Evolutionary conservation across 1,140 invertebrate genomes (phyloP), one percentile per base, ranked within the genome.

Genomic region (Sycophaga agraensis): DNA sequence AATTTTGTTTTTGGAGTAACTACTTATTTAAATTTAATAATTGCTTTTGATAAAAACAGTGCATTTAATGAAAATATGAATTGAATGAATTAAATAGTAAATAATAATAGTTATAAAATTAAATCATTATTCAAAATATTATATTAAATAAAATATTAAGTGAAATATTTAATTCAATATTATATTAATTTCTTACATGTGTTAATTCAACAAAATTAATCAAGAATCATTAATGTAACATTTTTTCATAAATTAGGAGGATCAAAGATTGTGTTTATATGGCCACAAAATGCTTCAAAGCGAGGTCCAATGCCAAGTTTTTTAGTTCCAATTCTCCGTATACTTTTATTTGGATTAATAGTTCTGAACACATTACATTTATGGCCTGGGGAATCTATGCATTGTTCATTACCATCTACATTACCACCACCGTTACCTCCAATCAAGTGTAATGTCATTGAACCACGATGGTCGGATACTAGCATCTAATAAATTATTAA

Each of bases 351-450:
- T 9, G 71, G 72, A 19, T 54, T 75, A 1, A 55, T 79, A 4
- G 67, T 64, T 11, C 50, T 75, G 12, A 69, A 75, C 14, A 69
- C 70, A 0, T 39, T 77, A 46, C 72, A 77, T 17, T 43, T 79
- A 11, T 78, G 76, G 76, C 77, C 76, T 7, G 76, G 76, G 22
- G 75, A 77, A 71, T 78, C 76, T 63, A 60, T 78, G 34, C 77
- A 76, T 0, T 73, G 65, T 2, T 59, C 62, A 5, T 19, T 78
- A 8, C 73, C 77, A 0, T 64, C 64, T 1, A 67, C 59, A 7
- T 65, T 49, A 31, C 59, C 73, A 6, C 46, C 66, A 0, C 70
- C 75, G 17, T 56, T 69, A 14, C 70, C 71, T 12, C 75, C 72
- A 1, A 50, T 74, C 1, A 75, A 70, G 54, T 78, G 75, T n/a